Conservation (phyloP, 2,888 invertebrate species). For the Bhutanitis thaidina region DNA sequence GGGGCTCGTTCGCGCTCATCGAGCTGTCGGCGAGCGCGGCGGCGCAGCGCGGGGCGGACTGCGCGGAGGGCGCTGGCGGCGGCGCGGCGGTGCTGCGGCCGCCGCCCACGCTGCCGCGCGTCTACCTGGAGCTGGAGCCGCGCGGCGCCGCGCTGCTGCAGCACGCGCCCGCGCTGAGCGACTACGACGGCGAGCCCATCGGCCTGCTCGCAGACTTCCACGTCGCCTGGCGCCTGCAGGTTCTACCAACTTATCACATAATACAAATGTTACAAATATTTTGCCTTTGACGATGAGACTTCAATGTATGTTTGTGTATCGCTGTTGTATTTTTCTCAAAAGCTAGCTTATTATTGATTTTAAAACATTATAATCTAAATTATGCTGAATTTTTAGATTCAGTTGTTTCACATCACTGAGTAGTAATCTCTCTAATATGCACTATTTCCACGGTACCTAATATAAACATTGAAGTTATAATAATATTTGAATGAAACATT, state of each 20-base stretch:
- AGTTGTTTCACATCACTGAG: too few relatives aligned
- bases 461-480: too few relatives aligned
- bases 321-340: too few relatives aligned
- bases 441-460: too few relatives aligned
- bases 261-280: too few relatives aligned
- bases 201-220: constrained; percentile 62
- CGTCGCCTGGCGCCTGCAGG: constrained; percentile 53
- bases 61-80: constrained; percentile 57
- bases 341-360: too few relatives aligned
- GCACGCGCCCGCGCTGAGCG: constrained; percentile 38
- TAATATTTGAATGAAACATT: too few relatives aligned
- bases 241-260: constrained; percentile 23
- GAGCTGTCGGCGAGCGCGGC: constrained; percentile 27
- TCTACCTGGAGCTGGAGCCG: constrained; percentile 66
- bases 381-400: too few relatives aligned
- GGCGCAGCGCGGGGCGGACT: constrained; percentile 30
- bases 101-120: constrained; percentile 65
- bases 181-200: constrained; percentile 54
- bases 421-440: too few relatives aligned
- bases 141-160: constrained; percentile 33
- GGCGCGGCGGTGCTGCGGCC: constrained; percentile 37
- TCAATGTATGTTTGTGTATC: too few relatives aligned
- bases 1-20: constrained; percentile 31
- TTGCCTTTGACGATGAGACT: too few relatives aligned
- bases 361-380: too few relatives aligned